These are phyloP conservation scores for Falcaria lacertinaria DNA, from an alignment of 2,888 invertebrate species.

Conservation along the genomic window DNA sequence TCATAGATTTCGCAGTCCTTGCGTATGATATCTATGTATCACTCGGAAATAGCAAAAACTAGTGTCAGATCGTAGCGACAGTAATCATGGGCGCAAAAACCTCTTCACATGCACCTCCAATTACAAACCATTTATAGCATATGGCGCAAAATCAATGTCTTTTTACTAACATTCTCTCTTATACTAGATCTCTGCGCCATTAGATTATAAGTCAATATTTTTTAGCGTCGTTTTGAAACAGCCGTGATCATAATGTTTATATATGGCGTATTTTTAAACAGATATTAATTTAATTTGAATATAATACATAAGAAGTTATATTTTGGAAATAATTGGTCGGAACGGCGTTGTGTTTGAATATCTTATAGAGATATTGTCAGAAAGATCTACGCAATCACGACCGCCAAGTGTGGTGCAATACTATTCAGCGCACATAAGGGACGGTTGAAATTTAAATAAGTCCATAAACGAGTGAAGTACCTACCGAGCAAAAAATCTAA, in stretches of 20 bases:
- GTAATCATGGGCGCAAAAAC: conserved; percentile 66
- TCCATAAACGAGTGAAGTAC: background rate
- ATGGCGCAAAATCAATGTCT: conserved; percentile 6
- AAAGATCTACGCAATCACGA: too few species aligned
- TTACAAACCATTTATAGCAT: conserved; percentile 71
- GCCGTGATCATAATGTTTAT: too few species aligned
- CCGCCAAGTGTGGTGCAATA: too few species aligned
- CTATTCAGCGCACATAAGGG: too few species aligned
- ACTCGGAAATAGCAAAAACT: conserved; percentile 63
- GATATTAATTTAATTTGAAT: too few species aligned
- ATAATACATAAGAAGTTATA: too few species aligned
- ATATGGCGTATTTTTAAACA: too few species aligned
- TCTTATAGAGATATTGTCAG: too few species aligned
- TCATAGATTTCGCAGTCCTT: conserved; percentile 17
- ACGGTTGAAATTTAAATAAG: background rate
- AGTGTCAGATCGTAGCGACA: conserved; percentile 60
- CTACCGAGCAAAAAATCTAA: conserved; percentile 1
- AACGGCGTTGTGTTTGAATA: too few species aligned
- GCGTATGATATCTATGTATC: conserved; percentile 49
- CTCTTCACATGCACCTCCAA: conserved; percentile 60
- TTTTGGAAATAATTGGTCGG: too few species aligned
- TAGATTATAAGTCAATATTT: conserved; percentile 20
- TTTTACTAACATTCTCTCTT: conserved; percentile 15
- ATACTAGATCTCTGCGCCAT: conserved; percentile 22
- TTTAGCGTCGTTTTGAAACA: conserved; percentile 15